phyloP scores from a whole-genome alignment of 2,797 vertebrate species.

The Tympanoctomys barrerae region DNA sequence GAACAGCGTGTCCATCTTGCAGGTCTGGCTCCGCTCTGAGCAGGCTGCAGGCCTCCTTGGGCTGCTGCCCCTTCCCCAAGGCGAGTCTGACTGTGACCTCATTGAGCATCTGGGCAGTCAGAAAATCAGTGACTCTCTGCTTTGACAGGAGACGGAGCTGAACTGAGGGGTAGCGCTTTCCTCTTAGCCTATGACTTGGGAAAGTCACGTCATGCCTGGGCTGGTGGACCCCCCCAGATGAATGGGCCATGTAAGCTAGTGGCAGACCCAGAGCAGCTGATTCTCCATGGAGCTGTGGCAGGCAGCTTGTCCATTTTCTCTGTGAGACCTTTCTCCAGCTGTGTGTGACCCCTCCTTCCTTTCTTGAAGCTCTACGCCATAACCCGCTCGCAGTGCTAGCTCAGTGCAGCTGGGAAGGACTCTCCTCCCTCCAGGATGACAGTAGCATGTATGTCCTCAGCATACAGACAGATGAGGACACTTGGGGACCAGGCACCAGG shows the following conservation, averaged over 20 bases:
- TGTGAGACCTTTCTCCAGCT: background rate
- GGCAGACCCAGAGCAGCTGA: background rate
- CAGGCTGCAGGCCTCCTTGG: rapidly evolving
- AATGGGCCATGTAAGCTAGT: background rate
- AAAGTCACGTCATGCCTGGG: background rate
- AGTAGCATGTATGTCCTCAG: background rate
- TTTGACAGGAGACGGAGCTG: background rate
- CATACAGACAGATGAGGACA: background rate
- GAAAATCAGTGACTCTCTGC: background rate
- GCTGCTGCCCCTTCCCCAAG: background rate
- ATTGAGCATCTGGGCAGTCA: background rate
- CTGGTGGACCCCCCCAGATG: background rate
- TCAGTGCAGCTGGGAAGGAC: background rate
- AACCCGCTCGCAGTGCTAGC: background rate
- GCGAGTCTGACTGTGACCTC: background rate
- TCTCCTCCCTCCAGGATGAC: background rate
- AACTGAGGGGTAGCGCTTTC: background rate
- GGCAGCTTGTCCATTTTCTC: background rate
- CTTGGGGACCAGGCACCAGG: background rate
- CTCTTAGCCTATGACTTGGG: background rate
- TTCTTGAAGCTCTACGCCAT: background rate
- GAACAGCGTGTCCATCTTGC: background rate
- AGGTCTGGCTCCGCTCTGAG: background rate
- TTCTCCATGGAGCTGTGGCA: rapidly evolving
- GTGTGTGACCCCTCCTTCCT: too few species aligned